These are phyloP conservation scores for Pitangus sulphuratus DNA, from an alignment of 2,797 vertebrate genomes.

Conservation along the genomic window DNA sequence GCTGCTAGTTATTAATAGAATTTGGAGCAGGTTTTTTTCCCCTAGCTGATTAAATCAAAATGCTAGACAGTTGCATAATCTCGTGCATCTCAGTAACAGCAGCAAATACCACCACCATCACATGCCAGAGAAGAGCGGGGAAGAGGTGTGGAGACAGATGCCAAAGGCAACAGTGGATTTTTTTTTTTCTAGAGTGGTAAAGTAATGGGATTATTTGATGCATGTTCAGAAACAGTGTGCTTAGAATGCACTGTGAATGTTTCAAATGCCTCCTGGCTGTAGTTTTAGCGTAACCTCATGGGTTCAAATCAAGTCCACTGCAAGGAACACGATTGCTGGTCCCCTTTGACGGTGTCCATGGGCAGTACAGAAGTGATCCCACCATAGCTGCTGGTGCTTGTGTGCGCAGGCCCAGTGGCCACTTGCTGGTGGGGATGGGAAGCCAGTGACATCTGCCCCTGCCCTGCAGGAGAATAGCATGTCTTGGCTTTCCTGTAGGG, in stretches of 20 bases:
- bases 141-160: not conserved
- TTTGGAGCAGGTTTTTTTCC: constrained; percentile 23
- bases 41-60: constrained; percentile 61
- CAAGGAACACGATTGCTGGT: not conserved
- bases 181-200: not conserved
- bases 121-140: not conserved
- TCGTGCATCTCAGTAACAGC: constrained; percentile 9
- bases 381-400: not conserved
- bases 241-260: not conserved
- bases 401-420: not conserved
- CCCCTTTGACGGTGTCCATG: not conserved
- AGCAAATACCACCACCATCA: not conserved
- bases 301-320: not conserved
- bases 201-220: not conserved
- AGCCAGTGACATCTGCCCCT: not conserved
- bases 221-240: not conserved
- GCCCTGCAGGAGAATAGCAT: not conserved
- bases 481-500: not conserved
- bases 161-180: not conserved
- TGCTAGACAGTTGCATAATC: constrained; percentile 54
- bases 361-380: not conserved
- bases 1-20: constrained; percentile 51
- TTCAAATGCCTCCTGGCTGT: not conserved
- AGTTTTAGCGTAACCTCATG: not conserved
- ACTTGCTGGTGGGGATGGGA: not conserved